Evolutionary conservation across 2,113 vertebrate species (phyloP), one percentile per base, ranked within the genome.

Genomic region (Parotia lawesii): DNA sequence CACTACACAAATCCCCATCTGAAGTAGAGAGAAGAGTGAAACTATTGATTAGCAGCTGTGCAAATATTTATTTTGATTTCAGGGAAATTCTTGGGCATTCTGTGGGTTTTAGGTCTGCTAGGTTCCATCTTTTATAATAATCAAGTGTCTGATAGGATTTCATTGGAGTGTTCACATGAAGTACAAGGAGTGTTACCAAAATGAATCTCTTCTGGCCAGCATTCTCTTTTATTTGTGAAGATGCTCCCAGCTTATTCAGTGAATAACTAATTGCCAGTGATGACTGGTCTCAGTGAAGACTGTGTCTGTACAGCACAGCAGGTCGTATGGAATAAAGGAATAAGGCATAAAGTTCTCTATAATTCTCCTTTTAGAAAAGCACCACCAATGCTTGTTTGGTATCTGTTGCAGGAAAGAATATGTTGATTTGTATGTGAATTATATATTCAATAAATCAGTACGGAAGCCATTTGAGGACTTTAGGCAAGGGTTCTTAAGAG

Each of bases 401-500:
- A 25, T 94, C 47, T 94, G 20, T 94, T 93, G 44, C 94, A 96
- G 97, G 82, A 94, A 94, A 48, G 95, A 98, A 90, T 98, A 97
- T 64, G 96, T 97, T 47, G 96, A 98, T 67, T 93, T 97, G 73
- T 97, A 95, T 15, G 64, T 98, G 38, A 89, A 97, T 87, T 97
- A 97, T 11, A 11, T 84, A 19, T 92, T 98, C 50, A 97, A 96
- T 86, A 90, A 96, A 56, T 97, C 97, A 0, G 73, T 98, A 28
- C 16, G 27, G 90, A 91, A 89, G 29, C 94, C 97, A 62, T 98
- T 97, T 87, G 35, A 61, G 42, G 89, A 88, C 37, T 98, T 98
- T 19, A 48, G 33, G 67, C 7, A 8, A 53, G 97, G 97, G n/a
- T 98, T 98, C 96, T 90, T 82, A 61, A 83, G 44, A 93, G 97